Percentiles rank a stretch among this genome's conserved stretches.
These are phyloP conservation scores for Lottia scabra DNA, from an alignment of 2,888 invertebrate species.

Conservation along the genomic window DNA sequence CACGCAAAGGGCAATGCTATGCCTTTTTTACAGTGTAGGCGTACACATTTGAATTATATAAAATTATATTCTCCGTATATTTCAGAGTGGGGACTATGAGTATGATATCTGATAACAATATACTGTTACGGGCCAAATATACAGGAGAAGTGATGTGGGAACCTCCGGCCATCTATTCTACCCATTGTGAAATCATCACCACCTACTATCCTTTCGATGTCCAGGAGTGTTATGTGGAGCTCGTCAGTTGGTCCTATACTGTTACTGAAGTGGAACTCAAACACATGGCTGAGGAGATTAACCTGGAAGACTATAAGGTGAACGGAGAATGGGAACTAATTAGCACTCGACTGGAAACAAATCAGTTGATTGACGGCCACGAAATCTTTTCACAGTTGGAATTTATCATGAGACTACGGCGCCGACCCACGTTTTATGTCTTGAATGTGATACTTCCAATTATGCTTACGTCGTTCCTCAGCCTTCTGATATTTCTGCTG, in stretches of 20 bases:
- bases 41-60: too few species aligned
- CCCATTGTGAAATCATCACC: constrained; percentile 32
- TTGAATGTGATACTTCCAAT: constrained; percentile 31
- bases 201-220: constrained; percentile 36
- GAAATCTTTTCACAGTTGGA: constrained; percentile 19
- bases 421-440: constrained; percentile 27
- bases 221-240: constrained; percentile 28
- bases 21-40: too few species aligned
- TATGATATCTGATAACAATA: constrained; percentile 13
- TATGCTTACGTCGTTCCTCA: constrained; percentile 28
- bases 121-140: constrained; percentile 21
- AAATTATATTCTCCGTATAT: not conserved
- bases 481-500: constrained; percentile 30
- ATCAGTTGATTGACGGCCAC: not conserved
- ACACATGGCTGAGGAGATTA: constrained; percentile 12
- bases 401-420: constrained; percentile 25
- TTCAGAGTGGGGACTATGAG: constrained; percentile 22
- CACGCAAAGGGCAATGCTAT: too few species aligned
- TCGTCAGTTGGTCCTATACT: constrained; percentile 29
- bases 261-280: constrained; percentile 25
- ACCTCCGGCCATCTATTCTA: constrained; percentile 26
- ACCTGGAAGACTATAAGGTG: constrained; percentile 19
- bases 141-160: constrained; percentile 33
- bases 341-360: constrained; percentile 7
- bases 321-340: constrained; percentile 29